Base-by-base conservation (phyloP, 2,888 invertebrate species). In the Leucoptera coffeella region DNA sequence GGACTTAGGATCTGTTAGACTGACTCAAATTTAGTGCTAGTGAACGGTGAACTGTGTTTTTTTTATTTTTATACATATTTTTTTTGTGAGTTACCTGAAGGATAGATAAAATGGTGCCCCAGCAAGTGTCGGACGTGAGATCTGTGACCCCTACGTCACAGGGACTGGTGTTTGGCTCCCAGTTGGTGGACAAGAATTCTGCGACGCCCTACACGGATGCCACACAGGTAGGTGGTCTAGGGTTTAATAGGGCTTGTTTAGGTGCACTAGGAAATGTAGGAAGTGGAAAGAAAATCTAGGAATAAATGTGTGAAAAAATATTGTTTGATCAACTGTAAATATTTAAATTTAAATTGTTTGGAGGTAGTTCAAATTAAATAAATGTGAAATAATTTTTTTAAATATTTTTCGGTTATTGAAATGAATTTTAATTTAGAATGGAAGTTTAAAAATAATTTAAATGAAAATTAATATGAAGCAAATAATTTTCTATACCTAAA, bases 131-230 rank as follows among this genome's bases (percentile, higher is more conserved):
- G 54, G 67, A 71, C 50, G 69, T 67, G 42, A 50, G 73, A 47
- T 72, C 74, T 41, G 61, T 74, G 58, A 73, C 75, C 40, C 77
- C 78, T 32, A 72, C 78, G 29, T 73, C 75, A 48, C 77, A 75
- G 55, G 77, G 77, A 43, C 67, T 74, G 40, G 75, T 86, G 50
- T 94, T 94, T 69, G 93, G 94, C 42, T 94, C 93, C 30, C 85
- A 89, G 58, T 77, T 85, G 45, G 85, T 95, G 60, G 85, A 87
- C 73, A 84, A 88, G 64, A 85, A 87, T 58, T 93, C 94, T 15
- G 75, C 82, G 28, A 96, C 95, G 32, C 96, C 96, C 32, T 97
- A 97, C 74, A 90, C 94, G 50, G 96, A 97, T 77, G 96, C 96
- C 35, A 97, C 96, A 44, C 88, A 90, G 88, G 91, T 91, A 75